These are phyloP conservation scores for Perdita meconis DNA, from an alignment of 2,888 invertebrate genomes.

Conservation along the genomic window DNA sequence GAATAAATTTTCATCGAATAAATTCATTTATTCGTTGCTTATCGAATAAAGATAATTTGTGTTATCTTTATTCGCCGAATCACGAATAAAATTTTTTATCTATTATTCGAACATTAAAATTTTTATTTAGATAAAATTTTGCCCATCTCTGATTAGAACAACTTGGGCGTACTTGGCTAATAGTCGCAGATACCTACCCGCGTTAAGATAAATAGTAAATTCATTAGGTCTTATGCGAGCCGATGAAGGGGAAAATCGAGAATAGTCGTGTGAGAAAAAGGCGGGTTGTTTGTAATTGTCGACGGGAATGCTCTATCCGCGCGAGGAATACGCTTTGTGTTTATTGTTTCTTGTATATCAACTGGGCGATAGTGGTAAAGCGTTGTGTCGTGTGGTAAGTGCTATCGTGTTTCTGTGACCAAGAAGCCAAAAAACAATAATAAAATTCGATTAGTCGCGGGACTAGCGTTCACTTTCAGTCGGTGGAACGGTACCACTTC, in stretches of 20 bases:
- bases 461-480: conserved; percentile 33
- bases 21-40: too few relatives aligned
- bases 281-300: conserved; percentile 30
- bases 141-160: too few relatives aligned
- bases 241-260: not conserved
- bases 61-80: too few relatives aligned
- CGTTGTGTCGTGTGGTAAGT: conserved; percentile 81
- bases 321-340: conserved; percentile 34
- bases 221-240: conserved; percentile 33
- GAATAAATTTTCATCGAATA: too few relatives aligned
- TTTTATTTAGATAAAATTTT: too few relatives aligned
- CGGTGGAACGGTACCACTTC: conserved; percentile 18
- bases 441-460: conserved; percentile 52
- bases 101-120: too few relatives aligned
- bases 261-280: conserved; percentile 12
- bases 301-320: conserved; percentile 33
- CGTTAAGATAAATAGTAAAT: conserved; percentile 43
- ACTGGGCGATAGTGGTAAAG: conserved; percentile 74
- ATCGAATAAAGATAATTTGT: too few relatives aligned
- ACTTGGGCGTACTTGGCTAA: conserved; percentile 58
- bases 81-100: too few relatives aligned
- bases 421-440: conserved; percentile 82
- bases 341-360: conserved; percentile 32
- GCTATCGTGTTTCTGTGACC: conserved; percentile 82
- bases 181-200: conserved; percentile 54